These are phyloP conservation scores for Spodoptera exigua DNA, from an alignment of 2,888 invertebrate species.

Conservation along the genomic window DNA sequence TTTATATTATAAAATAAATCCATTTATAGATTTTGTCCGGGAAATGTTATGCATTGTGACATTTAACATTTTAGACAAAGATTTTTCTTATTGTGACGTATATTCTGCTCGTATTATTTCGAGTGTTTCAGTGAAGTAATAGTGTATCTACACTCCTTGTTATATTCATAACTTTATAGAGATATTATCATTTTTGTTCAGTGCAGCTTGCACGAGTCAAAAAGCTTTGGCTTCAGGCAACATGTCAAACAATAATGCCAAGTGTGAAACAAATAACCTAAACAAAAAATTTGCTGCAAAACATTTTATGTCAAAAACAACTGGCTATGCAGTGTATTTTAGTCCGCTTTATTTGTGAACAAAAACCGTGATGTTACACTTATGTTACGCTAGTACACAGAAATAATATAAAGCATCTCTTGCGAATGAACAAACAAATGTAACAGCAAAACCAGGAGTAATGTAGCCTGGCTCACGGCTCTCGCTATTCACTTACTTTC, in stretches of 20 bases:
- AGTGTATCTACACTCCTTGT: no score
- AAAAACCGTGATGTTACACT: no score
- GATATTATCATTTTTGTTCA: no score
- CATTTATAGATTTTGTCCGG: slow-evolving; percentile 18
- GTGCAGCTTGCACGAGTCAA: no score
- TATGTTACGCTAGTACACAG: background rate
- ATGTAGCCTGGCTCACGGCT: slow-evolving; percentile 3
- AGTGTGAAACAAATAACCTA: no score
- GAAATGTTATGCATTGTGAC: slow-evolving; percentile 27
- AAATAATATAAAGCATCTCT: background rate
- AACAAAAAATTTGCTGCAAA: no score
- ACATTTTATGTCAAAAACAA: no score
- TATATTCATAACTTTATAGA: no score
- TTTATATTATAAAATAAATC: slow-evolving; percentile 35
- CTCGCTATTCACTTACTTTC: slow-evolving; percentile 16
- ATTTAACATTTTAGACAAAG: slow-evolving; percentile 4
- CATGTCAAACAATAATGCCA: no score
- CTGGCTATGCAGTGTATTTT: no score
- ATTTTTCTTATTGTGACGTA: slow-evolving; percentile 7
- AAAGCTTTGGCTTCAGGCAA: no score
- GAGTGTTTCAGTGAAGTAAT: background rate
- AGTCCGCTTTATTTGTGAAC: no score
- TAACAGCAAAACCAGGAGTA: background rate
- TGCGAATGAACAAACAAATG: slow-evolving; percentile 2
- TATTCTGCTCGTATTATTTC: slow-evolving; percentile 3